Percentiles rank a stretch among this genome's conserved stretches.
Evolutionary conservation across 2,888 invertebrate species (phyloP).

Genomic region (Ellobium chinense): DNA sequence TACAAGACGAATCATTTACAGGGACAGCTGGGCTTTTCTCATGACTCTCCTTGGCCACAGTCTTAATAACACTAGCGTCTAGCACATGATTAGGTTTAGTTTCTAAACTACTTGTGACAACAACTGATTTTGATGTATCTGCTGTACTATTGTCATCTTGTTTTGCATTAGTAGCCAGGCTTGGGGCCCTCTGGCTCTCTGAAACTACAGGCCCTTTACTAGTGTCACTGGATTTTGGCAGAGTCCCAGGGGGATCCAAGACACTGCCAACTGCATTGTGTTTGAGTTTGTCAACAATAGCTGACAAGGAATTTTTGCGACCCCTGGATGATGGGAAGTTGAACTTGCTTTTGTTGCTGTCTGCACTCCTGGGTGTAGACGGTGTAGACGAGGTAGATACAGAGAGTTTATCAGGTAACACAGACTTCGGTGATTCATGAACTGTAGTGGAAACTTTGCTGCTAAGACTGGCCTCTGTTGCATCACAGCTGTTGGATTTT

Average conservation of each 20-base stretch:
- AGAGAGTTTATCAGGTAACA: background rate
- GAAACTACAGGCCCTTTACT: background rate
- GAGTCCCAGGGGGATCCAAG: conserved; percentile 1
- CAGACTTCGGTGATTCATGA: conserved; percentile 2
- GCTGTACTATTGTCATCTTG: background rate
- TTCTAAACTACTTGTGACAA: background rate
- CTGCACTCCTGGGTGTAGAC: conserved; percentile 41
- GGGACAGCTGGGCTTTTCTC: background rate
- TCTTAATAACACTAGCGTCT: background rate
- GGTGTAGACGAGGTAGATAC: conserved; percentile 43
- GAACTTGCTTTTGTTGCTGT: conserved; percentile 39
- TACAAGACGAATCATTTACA: background rate
- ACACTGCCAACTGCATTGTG: conserved; percentile 29
- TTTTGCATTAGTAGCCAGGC: background rate
- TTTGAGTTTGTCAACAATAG: conserved; percentile 90
- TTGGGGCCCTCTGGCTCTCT: background rate
- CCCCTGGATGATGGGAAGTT: conserved; percentile 50
- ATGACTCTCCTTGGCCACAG: background rate
- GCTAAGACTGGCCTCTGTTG: background rate
- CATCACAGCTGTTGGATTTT: background rate
- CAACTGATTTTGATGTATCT: background rate
- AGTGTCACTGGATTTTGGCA: background rate
- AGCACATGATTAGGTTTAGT: background rate
- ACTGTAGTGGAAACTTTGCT: background rate
- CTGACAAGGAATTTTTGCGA: conserved; percentile 73